Evolutionary conservation across 2,888 invertebrate genomes (phyloP).

Genomic region (Chymomyza amoena): DNA sequence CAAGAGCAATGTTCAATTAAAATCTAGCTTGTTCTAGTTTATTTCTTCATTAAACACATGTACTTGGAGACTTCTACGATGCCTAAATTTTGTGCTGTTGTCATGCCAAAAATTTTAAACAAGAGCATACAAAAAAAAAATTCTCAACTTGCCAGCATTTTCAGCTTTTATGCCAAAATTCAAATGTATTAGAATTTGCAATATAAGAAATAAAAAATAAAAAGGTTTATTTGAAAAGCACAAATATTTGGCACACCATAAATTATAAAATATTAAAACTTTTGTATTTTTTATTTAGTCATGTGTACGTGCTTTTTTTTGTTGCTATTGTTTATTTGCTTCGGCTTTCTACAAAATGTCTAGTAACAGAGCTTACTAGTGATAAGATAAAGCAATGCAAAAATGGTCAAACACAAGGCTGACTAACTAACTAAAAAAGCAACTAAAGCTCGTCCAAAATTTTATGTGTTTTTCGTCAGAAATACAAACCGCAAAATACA

Average conservation of each 20-base stretch:
- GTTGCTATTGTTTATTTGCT: background rate
- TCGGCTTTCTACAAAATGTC: background rate
- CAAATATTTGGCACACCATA: slow-evolving; percentile 1
- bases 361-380: background rate
- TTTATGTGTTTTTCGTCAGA: too few relatives aligned
- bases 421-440: background rate
- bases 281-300: background rate
- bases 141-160: background rate
- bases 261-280: background rate
- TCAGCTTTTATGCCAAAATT: background rate
- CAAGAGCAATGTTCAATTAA: background rate
- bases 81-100: background rate
- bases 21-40: background rate
- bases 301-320: background rate
- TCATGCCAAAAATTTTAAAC: background rate
- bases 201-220: background rate
- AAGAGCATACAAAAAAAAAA: background rate
- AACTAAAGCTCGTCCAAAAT: background rate
- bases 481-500: background rate
- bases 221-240: background rate
- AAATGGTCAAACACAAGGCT: background rate
- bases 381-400: background rate
- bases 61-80: background rate
- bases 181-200: background rate
- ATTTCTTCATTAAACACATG: background rate